Evolutionary conservation across 2,888 invertebrate species (phyloP).

Genomic region (Odontocerum albicorne): DNA sequence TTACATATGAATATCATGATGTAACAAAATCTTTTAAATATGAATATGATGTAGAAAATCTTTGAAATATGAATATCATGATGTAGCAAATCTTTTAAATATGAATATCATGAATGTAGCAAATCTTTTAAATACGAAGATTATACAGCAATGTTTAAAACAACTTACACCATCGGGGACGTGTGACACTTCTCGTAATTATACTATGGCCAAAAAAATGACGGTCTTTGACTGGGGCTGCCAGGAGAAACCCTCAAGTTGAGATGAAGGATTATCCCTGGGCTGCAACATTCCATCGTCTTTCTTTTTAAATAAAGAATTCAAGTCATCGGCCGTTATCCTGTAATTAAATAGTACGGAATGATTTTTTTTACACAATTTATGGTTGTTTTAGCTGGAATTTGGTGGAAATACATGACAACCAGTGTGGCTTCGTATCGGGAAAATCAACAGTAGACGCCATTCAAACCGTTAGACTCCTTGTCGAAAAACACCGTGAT

Average conservation of each 20-base stretch:
- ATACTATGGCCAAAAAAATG: slow-evolving; percentile 55
- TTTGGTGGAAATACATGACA: too few relatives aligned
- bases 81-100: too few relatives aligned
- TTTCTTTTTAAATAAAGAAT: slow-evolving; percentile 25
- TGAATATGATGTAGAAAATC: not conserved
- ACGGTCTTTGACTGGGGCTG: slow-evolving; percentile 37
- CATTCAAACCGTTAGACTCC: too few relatives aligned
- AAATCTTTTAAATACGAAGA: not conserved
- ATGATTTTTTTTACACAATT: too few relatives aligned
- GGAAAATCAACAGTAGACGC: too few relatives aligned
- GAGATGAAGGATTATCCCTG: slow-evolving; percentile 42
- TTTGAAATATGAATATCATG: not conserved
- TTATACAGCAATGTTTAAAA: slow-evolving; percentile 16
- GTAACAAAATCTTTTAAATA: not conserved
- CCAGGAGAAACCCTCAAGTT: slow-evolving; percentile 28
- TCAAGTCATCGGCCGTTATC: slow-evolving; percentile 24
- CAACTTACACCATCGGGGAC: slow-evolving; percentile 57
- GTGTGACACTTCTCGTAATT: slow-evolving; percentile 54
- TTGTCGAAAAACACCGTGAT: too few relatives aligned
- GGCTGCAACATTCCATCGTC: slow-evolving; percentile 3
- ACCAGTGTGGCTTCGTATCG: too few relatives aligned
- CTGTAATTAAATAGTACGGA: slow-evolving; percentile 21
- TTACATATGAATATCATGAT: too few relatives aligned
- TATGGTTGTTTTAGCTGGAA: too few relatives aligned
- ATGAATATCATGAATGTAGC: not conserved